Conservation (phyloP, 2,888 invertebrate genomes). For the Acrobasis consociella region DNA sequence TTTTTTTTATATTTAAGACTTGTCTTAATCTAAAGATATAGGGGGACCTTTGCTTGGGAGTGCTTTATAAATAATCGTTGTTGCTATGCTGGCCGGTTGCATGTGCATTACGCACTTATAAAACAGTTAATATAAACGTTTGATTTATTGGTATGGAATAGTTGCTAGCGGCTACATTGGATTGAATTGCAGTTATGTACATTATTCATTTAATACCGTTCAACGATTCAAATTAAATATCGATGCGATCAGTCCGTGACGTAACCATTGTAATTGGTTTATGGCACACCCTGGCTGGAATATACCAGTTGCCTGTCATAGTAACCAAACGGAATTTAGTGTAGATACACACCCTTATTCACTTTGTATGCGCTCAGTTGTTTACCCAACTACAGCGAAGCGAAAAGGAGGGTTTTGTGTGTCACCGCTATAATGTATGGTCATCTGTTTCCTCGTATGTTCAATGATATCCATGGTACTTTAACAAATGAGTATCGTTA, state of each 20-base stretch:
- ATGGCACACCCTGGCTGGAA: not conserved
- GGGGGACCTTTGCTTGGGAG: too few relatives aligned
- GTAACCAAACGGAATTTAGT: too few relatives aligned
- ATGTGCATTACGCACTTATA: conserved; percentile 1
- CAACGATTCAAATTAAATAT: conserved; percentile 19
- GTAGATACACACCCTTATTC: too few relatives aligned
- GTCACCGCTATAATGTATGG: too few relatives aligned
- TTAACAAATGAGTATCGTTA: too few relatives aligned
- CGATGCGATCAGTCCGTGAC: conserved; percentile 8
- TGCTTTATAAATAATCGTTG: not conserved
- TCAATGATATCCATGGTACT: too few relatives aligned
- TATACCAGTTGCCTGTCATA: not conserved
- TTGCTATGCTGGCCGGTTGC: not conserved
- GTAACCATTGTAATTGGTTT: conserved; percentile 16
- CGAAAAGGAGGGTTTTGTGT: too few relatives aligned
- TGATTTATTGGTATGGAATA: conserved; percentile 18
- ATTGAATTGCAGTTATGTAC: conserved; percentile 17
- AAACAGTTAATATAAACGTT: conserved; percentile 14
- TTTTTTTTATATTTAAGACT: too few relatives aligned
- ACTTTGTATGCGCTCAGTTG: too few relatives aligned
- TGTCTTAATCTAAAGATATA: too few relatives aligned
- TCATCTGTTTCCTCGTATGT: too few relatives aligned
- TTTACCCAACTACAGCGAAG: too few relatives aligned
- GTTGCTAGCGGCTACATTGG: conserved; percentile 16
- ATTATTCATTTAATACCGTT: conserved; percentile 21